Evolutionary conservation across 2,888 invertebrate genomes (phyloP), one percentile per base, ranked within the genome.

Genomic region (Cotesia congregata): DNA sequence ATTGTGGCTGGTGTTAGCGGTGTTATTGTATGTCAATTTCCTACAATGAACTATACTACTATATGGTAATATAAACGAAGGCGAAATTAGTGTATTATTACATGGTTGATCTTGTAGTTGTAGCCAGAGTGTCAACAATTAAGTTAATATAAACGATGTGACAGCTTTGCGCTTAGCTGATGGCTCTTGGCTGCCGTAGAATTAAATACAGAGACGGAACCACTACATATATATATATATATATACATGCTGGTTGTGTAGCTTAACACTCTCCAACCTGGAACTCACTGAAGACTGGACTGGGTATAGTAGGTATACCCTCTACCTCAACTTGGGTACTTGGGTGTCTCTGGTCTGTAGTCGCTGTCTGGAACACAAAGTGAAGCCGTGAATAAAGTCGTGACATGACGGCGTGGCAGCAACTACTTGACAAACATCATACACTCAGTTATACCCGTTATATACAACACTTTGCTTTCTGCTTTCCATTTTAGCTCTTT

Each of bases 381-480:
- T 59, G 41, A 61, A 30, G 50, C 78, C 75, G 83, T 82, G 83
- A 84, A 85, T 82, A 82, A 80, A 83, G 83, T 30, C 30, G 30
- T 50, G 50, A 50, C 50, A 12, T 84, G 81, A 82, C 86, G 86
- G 83, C 87, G 87, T 88, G 87, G 87, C 79, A 88, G 86, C 87
- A 88, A 87, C 82, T 84, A 84, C 79, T 83, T 82, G 80, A 81
- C 82, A 81, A 80, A 82, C 50, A 50, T 50, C 50, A 50, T 81
- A 83, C 83, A 83, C 83, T 85, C 85, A 81, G 83, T 86, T 84
- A 85, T 85, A 84, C 50, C 50, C 50, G 7, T 7, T 50, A 50
- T 12, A 50, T 50, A 50, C 12, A 50, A 12, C 12, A 50, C 50
- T 50, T 50, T 50, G 9, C 50, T 50, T 50, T 50, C 50, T 50